Conservation (phyloP, 2,113 vertebrate species). For the Polyodon spathula region DNA sequence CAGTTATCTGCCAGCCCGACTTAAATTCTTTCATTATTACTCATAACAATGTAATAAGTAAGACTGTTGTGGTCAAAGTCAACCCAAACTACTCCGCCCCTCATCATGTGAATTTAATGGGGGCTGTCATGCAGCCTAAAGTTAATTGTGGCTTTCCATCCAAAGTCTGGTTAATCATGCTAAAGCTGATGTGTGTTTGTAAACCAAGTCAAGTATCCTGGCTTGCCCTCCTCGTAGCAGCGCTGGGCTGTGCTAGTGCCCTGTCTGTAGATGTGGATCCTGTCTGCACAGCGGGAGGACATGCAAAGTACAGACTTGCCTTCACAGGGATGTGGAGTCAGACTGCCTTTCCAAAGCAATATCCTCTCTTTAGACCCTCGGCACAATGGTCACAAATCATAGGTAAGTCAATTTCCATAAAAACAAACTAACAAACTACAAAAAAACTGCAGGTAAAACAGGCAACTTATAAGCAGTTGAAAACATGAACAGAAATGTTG, state of each 20-base stretch:
- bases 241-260: conserved; percentile 41
- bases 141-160: conserved; percentile 6
- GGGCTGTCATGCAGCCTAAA: neutral
- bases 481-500: too few relatives aligned
- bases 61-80: neutral
- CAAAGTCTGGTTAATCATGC: conserved; percentile 39
- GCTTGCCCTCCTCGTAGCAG: conserved; percentile 48
- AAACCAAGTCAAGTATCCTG: conserved; percentile 38
- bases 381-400: conserved; percentile 92
- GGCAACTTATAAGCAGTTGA: too few relatives aligned
- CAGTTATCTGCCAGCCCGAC: neutral
- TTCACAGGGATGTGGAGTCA: conserved; percentile 89
- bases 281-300: conserved; percentile 61
- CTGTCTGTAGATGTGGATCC: conserved; percentile 63
- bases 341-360: conserved; percentile 90
- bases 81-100: too few relatives aligned
- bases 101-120: neutral
- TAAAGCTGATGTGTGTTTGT: conserved; percentile 30
- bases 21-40: conserved; percentile 22
- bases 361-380: conserved; percentile 85
- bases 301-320: conserved; percentile 76
- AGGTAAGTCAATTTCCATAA: conserved; percentile 59
- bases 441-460: too few relatives aligned
- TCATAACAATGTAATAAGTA: conserved; percentile 21
- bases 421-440: too few relatives aligned